phyloP scores from a whole-genome alignment of 2,888 invertebrate species.

The Biston stratarius region DNA sequence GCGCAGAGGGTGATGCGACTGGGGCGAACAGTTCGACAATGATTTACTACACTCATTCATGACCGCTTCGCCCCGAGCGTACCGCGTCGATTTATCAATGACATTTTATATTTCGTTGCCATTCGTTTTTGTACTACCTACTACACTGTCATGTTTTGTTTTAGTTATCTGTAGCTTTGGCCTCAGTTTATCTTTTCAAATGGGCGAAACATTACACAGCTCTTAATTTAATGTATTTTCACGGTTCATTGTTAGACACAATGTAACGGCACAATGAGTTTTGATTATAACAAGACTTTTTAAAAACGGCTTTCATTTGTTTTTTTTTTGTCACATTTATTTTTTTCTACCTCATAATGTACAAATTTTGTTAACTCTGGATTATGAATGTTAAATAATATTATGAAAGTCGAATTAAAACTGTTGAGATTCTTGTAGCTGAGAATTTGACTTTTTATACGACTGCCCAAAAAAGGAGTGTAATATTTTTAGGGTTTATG shows the following conservation, averaged over 20 bases:
- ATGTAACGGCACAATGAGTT: constrained; percentile 6
- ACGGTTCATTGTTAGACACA: constrained; percentile 8
- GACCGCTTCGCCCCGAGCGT: constrained; percentile 52
- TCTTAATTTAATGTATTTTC: constrained; percentile 19
- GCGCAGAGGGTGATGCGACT: constrained; percentile 29
- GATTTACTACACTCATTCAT: constrained; percentile 69
- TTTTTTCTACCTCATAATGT: not conserved
- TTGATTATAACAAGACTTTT: not conserved
- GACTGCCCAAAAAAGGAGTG: too few relatives aligned
- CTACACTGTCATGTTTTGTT: constrained; percentile 32
- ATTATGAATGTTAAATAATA: too few relatives aligned
- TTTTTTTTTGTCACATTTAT: not conserved
- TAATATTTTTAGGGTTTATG: too few relatives aligned
- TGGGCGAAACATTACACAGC: constrained; percentile 6
- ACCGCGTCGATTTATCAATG: constrained; percentile 63
- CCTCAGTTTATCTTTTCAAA: constrained; percentile 21
- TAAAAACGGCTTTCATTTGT: not conserved
- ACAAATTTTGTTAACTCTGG: not conserved
- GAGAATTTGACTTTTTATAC: too few relatives aligned
- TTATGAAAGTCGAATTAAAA: too few relatives aligned
- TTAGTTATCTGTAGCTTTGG: constrained; percentile 22
- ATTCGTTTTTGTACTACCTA: constrained; percentile 52
- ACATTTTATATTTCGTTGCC: constrained; percentile 58
- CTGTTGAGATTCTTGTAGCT: too few relatives aligned
- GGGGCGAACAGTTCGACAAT: constrained; percentile 53